Evolutionary conservation across 37 sponge, comb jelly and placozoan species (phyloP).

Genomic region (Ephydatia muelleri): DNA sequence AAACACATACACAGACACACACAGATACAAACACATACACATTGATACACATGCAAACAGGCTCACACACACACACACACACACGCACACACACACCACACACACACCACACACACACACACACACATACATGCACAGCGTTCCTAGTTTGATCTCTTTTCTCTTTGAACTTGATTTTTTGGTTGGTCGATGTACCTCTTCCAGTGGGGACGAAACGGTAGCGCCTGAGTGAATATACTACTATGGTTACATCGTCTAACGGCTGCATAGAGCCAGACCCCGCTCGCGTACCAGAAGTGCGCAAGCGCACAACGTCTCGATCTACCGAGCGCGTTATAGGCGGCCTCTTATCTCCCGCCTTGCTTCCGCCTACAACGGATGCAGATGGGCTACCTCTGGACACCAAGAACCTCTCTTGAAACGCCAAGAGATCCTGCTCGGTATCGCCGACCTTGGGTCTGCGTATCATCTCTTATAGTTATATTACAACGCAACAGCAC

Average conservation of each 20-base stretch:
- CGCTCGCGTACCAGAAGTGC: conserved; percentile 3
- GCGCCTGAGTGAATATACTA: not conserved
- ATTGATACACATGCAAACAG: too few relatives aligned
- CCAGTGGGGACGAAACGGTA: not conserved
- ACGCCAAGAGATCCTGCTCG: conserved; percentile 75
- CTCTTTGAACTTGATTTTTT: conserved; percentile 70
- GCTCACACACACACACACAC: too few relatives aligned
- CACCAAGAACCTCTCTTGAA: conserved; percentile 67
- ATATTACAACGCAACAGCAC: not conserved
- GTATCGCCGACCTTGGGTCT: conserved; percentile 77
- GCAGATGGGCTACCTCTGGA: conserved; percentile 58
- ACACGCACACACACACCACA: not conserved
- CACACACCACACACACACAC: not conserved
- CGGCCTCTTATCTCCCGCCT: conserved; percentile 44
- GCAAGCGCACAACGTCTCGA: conserved; percentile 42
- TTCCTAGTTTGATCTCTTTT: conserved; percentile 2
- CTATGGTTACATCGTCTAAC: not conserved
- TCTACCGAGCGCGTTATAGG: not conserved
- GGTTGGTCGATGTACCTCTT: conserved; percentile 11
- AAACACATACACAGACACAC: not conserved
- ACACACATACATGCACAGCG: not conserved
- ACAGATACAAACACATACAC: too few relatives aligned
- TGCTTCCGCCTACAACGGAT: conserved; percentile 1
- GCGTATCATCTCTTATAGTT: conserved; percentile 30
- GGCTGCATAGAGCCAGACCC: not conserved